Evolutionary conservation across 2,888 invertebrate species (phyloP).

Genomic region (Geotrupes spiniger): DNA sequence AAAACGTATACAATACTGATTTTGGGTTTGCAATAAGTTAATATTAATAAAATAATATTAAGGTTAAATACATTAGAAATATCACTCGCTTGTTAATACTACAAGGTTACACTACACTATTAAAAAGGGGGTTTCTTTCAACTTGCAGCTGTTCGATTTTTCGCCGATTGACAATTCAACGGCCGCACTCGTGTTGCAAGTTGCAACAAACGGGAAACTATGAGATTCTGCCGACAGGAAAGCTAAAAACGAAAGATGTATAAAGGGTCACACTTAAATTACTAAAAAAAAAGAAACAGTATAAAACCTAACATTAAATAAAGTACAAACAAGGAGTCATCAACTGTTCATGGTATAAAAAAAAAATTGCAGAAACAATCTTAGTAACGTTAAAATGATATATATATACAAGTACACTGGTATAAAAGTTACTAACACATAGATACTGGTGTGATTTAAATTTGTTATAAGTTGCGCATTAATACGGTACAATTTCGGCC

Average conservation of each 20-base stretch:
- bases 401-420: constrained; percentile 11
- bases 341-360: constrained; percentile 7
- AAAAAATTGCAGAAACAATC: constrained; percentile 4
- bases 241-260: constrained; percentile 1
- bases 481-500: too few species aligned
- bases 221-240: constrained; percentile 6
- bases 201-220: constrained; percentile 6
- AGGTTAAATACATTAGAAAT: constrained; percentile 42
- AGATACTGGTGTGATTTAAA: constrained; percentile 11
- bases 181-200: not conserved
- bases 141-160: not conserved
- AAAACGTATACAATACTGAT: constrained; percentile 51
- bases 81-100: constrained; percentile 51
- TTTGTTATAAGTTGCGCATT: too few species aligned
- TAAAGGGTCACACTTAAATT: not conserved
- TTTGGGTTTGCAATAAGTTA: constrained; percentile 44
- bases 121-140: constrained; percentile 18
- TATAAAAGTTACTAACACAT: constrained; percentile 13
- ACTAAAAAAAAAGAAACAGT: constrained; percentile 11
- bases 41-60: constrained; percentile 29
- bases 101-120: constrained; percentile 39
- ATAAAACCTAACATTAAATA: constrained; percentile 12
- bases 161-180: not conserved
- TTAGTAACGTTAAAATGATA: not conserved
- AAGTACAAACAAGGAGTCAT: constrained; percentile 3